Evolutionary conservation across 2,797 vertebrate species (phyloP).

Genomic region (Threskiornis aethiopicus): DNA sequence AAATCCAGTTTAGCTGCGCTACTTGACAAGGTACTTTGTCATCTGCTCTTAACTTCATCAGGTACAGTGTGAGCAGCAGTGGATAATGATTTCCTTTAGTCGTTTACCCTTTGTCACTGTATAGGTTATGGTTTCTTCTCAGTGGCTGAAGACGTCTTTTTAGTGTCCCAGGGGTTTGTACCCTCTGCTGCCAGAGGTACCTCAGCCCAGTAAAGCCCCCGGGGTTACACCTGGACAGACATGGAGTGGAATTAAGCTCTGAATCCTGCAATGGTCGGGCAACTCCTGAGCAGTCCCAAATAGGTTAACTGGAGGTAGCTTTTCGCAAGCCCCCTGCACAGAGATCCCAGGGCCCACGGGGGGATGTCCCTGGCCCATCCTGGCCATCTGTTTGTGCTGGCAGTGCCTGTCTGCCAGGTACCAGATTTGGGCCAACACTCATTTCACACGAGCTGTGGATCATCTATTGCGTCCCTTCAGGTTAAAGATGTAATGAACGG

Average conservation of each 20-base stretch:
- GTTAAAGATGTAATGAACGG: background rate
- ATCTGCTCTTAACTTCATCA: fast-evolving
- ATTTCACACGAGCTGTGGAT: background rate
- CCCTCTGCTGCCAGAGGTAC: background rate
- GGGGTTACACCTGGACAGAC: background rate
- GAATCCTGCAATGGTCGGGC: background rate
- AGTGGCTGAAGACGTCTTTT: background rate
- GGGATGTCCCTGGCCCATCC: background rate
- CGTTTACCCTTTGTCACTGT: background rate
- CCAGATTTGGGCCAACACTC: background rate
- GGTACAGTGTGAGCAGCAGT: background rate
- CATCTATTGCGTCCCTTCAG: background rate
- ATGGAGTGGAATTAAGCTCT: fast-evolving
- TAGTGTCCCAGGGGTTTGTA: background rate
- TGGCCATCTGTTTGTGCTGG: background rate
- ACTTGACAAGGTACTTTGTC: background rate
- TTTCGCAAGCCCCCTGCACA: background rate
- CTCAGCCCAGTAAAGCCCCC: background rate
- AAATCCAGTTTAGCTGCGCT: background rate
- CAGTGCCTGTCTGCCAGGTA: background rate
- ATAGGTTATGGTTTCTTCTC: background rate
- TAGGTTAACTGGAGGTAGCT: background rate
- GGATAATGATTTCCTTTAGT: background rate
- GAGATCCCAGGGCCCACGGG: background rate
- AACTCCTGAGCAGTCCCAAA: background rate